Percentiles rank a stretch among this genome's conserved stretches.
phyloP scores from a whole-genome alignment of 2,113 vertebrate species.

The Shinisaurus crocodilurus region DNA sequence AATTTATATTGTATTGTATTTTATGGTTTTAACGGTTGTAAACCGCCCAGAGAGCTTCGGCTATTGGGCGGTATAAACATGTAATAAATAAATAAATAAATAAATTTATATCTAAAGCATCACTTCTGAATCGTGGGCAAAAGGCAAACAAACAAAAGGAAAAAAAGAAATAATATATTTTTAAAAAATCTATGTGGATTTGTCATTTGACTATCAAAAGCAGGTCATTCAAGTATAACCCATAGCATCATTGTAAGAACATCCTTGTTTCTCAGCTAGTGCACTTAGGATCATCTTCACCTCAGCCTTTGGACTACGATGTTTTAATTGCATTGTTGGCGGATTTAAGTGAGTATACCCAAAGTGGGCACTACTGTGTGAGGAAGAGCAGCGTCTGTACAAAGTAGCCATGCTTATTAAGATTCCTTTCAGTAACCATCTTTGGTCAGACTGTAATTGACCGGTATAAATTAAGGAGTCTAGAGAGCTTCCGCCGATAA shows the following conservation, averaged over 20 bases:
- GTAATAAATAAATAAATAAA: too few species aligned
- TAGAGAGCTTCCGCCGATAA: conserved; percentile 2
- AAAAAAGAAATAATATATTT: not conserved
- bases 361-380: not conserved
- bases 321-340: not conserved
- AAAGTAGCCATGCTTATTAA: not conserved
- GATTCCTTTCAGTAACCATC: not conserved
- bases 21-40: too few species aligned
- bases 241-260: not conserved
- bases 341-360: not conserved
- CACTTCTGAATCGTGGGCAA: not conserved
- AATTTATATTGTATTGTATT: too few species aligned
- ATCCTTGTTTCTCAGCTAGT: not conserved
- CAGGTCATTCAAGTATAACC: not conserved
- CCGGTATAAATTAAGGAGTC: conserved; percentile 18
- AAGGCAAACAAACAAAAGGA: not conserved
- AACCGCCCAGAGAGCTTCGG: too few species aligned
- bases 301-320: not conserved
- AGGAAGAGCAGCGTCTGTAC: not conserved
- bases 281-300: not conserved
- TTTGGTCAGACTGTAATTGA: conserved; percentile 1
- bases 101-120: not conserved
- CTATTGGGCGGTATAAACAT: too few species aligned
- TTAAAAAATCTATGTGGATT: not conserved
- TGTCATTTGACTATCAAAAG: not conserved